phyloP scores from a whole-genome alignment of 2,113 vertebrate species.

The Ia io region DNA sequence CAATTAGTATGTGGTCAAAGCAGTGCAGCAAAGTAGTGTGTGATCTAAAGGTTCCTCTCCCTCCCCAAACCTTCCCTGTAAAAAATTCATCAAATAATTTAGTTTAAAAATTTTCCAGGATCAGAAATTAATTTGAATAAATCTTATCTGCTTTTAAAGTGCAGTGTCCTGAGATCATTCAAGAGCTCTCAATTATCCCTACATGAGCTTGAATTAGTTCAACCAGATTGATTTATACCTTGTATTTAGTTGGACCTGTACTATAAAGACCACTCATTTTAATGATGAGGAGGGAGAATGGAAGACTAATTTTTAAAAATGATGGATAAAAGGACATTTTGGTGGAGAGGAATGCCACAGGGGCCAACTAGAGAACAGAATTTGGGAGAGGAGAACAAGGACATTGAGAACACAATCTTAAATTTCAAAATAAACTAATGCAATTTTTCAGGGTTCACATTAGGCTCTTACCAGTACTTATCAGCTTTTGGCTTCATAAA shows the following conservation, averaged over 20 bases:
- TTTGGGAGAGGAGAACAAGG: background rate
- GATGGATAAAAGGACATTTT: background rate
- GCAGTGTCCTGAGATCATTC: background rate
- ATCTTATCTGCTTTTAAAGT: slow-evolving; percentile 25
- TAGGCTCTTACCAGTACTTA: background rate
- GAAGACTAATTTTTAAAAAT: background rate
- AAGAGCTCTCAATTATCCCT: background rate
- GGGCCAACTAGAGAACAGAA: background rate
- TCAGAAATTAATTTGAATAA: slow-evolving; percentile 10
- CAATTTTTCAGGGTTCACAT: background rate
- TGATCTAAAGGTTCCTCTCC: background rate
- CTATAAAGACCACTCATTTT: background rate
- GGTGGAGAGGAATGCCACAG: background rate
- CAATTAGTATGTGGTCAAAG: background rate
- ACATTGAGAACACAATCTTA: background rate
- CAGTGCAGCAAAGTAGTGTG: background rate
- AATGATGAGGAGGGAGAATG: background rate
- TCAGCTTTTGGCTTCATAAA: background rate
- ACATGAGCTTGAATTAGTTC: slow-evolving; percentile 1
- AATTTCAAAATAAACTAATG: background rate
- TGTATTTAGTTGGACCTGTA: background rate
- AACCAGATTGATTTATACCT: background rate
- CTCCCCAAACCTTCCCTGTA: background rate
- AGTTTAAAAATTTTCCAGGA: background rate
- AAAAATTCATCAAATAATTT: background rate